phyloP scores from a whole-genome alignment of 2,797 vertebrate genomes.

The Premnoplex brunnescens region DNA sequence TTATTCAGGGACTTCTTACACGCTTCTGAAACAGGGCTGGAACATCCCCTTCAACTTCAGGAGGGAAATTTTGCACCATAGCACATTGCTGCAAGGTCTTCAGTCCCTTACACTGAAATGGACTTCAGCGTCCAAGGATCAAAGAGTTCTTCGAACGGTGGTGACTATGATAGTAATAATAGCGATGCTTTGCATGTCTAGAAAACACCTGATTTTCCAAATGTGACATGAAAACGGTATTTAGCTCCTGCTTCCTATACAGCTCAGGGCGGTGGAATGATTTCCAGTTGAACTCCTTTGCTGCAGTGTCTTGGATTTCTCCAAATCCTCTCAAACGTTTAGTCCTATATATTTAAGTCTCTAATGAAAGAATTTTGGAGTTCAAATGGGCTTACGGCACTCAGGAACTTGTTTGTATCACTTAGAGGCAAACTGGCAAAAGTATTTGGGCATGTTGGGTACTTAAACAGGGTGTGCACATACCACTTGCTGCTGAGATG shows the following conservation, averaged over 20 bases:
- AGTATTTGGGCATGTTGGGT: neutral
- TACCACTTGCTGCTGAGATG: neutral
- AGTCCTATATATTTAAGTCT: neutral
- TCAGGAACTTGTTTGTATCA: neutral
- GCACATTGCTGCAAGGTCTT: neutral
- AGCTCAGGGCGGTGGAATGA: neutral
- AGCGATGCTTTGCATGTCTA: neutral
- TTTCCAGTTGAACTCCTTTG: neutral
- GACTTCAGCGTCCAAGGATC: neutral
- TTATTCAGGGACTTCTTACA: neutral
- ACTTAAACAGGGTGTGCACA: neutral
- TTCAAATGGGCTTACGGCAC: neutral
- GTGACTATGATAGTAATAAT: neutral
- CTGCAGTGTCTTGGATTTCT: neutral
- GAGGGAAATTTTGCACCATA: neutral
- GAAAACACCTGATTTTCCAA: neutral
- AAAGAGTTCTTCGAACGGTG: neutral
- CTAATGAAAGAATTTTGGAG: neutral
- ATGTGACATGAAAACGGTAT: neutral
- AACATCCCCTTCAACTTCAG: neutral
- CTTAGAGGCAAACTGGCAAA: neutral
- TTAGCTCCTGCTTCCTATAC: neutral
- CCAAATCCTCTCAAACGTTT: neutral
- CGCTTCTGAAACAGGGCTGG: rapidly evolving
- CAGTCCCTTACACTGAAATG: neutral